A percentile compares a stretch with the other conserved stretches of the same genome.
These are phyloP conservation scores for Lasius fuliginosus DNA, from an alignment of 2,888 invertebrate species.

Conservation along the genomic window DNA sequence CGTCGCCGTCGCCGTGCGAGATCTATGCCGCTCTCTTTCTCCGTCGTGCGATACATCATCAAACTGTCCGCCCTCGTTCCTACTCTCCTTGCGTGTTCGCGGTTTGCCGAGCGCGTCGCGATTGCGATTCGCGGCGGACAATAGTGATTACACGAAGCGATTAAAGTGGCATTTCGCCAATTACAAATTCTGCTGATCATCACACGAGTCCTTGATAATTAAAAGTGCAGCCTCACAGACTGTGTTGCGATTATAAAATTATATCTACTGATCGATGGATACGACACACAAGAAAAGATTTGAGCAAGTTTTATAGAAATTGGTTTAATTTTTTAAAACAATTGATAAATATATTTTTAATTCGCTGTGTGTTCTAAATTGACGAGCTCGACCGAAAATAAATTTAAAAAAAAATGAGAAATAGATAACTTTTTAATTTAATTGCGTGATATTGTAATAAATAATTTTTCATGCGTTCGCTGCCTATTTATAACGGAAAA, in stretches of 20 bases:
- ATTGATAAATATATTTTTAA: background rate
- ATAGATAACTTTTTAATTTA: background rate
- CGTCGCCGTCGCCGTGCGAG: constrained; percentile 44
- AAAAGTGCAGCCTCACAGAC: background rate
- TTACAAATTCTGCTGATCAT: constrained; percentile 2
- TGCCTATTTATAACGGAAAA: background rate
- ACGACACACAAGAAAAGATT: background rate
- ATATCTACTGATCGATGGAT: background rate
- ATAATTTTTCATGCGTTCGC: background rate
- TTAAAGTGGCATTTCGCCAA: constrained; percentile 1
- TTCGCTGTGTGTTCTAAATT: background rate
- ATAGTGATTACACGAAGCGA: background rate
- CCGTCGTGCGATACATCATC: constrained; percentile 50
- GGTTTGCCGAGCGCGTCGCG: constrained; percentile 37
- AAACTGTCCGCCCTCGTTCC: constrained; percentile 47
- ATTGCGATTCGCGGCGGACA: constrained; percentile 13
- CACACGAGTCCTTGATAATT: constrained; percentile 14
- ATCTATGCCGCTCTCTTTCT: constrained; percentile 62
- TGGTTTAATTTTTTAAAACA: background rate
- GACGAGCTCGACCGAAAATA: background rate
- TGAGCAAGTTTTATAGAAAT: background rate
- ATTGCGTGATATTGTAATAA: background rate
- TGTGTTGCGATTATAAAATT: background rate
- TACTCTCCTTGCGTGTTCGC: constrained; percentile 30
- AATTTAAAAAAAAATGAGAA: background rate